These are phyloP conservation scores for Dolichopus griseipennis DNA, from an alignment of 2,888 invertebrate genomes.

Conservation along the genomic window DNA sequence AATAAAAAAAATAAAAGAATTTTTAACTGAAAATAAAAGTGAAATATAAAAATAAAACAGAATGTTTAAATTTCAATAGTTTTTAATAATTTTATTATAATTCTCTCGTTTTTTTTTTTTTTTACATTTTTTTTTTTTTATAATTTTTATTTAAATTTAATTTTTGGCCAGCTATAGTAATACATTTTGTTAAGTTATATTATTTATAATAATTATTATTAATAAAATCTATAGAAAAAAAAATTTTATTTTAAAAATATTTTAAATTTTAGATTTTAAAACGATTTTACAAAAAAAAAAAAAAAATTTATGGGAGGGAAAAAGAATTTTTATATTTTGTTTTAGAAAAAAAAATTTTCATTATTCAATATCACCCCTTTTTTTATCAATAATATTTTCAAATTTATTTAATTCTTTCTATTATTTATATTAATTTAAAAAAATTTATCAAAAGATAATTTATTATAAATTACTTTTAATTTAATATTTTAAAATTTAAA, in stretches of 20 bases:
- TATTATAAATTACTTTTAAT: too few species aligned
- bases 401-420: too few species aligned
- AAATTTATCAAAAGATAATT: too few species aligned
- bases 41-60: not conserved
- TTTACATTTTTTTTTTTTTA: not conserved
- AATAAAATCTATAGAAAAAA: too few species aligned
- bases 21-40: not conserved
- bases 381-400: too few species aligned
- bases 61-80: not conserved
- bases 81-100: too few species aligned
- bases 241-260: not conserved
- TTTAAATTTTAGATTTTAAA: too few species aligned
- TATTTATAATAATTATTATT: not conserved
- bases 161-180: conserved; percentile 1
- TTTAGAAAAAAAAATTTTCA: not conserved
- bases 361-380: too few species aligned
- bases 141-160: not conserved
- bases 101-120: too few species aligned
- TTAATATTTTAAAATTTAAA: too few species aligned
- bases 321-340: not conserved
- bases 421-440: too few species aligned
- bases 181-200: not conserved
- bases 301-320: not conserved
- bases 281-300: not conserved
- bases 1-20: too few species aligned